phyloP scores from a whole-genome alignment of 2,797 vertebrate species.

The Ptychobarbus kaznakovi region DNA sequence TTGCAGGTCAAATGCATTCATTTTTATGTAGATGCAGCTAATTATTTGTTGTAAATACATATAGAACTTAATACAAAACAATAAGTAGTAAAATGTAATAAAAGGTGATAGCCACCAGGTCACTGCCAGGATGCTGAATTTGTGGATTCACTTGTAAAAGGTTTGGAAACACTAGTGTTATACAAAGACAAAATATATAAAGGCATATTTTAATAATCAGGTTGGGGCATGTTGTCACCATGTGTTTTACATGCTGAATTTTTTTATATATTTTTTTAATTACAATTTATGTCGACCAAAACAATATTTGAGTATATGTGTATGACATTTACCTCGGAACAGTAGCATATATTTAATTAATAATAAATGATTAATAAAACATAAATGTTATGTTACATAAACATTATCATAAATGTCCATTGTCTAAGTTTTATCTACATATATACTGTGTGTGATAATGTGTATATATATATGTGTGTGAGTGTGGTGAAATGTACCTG shows the following conservation, averaged over 20 bases:
- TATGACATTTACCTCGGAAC: background rate
- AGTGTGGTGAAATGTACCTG: background rate
- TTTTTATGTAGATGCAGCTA: background rate
- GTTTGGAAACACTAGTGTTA: background rate
- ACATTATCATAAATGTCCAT: too few species aligned
- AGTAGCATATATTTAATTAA: background rate
- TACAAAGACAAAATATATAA: background rate
- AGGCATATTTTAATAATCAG: background rate
- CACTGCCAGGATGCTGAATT: background rate
- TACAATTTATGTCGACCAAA: background rate
- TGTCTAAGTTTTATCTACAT: too few species aligned
- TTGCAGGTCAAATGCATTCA: background rate
- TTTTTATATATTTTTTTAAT: background rate
- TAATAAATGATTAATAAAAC: background rate
- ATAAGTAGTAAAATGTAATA: background rate
- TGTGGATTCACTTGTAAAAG: background rate
- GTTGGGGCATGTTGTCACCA: conserved; percentile 10
- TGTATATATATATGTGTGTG: too few species aligned
- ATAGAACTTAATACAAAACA: background rate
- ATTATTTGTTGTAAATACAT: background rate
- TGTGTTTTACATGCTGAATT: background rate
- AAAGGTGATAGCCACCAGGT: background rate
- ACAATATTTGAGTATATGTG: background rate
- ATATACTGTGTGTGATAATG: too few species aligned
- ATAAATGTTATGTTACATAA: too few species aligned